Conservation (phyloP, 2,888 invertebrate genomes). For the Ophonus ardosiacus region DNA sequence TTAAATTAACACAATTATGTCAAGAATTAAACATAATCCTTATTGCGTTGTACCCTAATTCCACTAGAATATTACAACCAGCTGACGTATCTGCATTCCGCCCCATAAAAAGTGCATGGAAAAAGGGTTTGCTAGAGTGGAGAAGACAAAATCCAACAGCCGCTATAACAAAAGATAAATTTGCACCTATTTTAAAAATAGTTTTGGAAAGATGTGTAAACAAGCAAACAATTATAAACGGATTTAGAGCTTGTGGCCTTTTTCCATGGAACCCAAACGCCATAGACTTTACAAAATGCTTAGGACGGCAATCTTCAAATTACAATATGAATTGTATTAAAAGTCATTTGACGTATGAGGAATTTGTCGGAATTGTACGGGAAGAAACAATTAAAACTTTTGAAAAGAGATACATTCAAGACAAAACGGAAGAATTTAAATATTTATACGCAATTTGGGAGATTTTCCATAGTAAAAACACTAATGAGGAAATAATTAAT, state of each 20-base stretch:
- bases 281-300: slow-evolving; percentile 58
- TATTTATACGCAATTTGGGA: slow-evolving; percentile 6
- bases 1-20: slow-evolving; percentile 33
- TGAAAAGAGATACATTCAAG: slow-evolving; percentile 18
- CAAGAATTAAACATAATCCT: slow-evolving; percentile 64
- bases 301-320: slow-evolving; percentile 1
- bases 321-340: neutral
- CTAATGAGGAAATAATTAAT: slow-evolving; percentile 3
- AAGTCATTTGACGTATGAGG: neutral
- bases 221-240: slow-evolving; percentile 62
- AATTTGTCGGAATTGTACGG: slow-evolving; percentile 1
- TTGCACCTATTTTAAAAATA: slow-evolving; percentile 68
- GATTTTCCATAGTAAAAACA: neutral
- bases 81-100: slow-evolving; percentile 68
- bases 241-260: slow-evolving; percentile 67
- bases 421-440: slow-evolving; percentile 1
- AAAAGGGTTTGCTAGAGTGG: slow-evolving; percentile 67
- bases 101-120: slow-evolving; percentile 67
- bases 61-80: slow-evolving; percentile 68
- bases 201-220: slow-evolving; percentile 20
- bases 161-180: slow-evolving; percentile 55
- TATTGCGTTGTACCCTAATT: slow-evolving; percentile 69
- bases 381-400: neutral
- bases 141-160: slow-evolving; percentile 66
- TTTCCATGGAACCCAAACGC: slow-evolving; percentile 67